These are phyloP conservation scores for Semicossyphus pulcher DNA, from an alignment of 2,113 vertebrate species.

Conservation along the genomic window DNA sequence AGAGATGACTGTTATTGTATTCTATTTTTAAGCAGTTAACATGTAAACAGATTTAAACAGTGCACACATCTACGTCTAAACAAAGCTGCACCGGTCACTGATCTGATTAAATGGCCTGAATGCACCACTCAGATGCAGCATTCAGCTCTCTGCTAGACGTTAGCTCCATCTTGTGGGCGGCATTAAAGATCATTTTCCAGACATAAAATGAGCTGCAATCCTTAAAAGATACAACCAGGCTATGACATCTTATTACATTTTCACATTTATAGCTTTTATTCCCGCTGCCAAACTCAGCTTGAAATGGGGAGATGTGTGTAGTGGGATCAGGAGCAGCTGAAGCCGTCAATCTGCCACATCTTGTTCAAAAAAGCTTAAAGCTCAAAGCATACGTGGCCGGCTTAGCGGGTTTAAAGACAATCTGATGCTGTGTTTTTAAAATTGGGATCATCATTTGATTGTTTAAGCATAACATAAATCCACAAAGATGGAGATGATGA, in stretches of 20 bases:
- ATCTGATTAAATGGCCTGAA: slow-evolving; percentile 37
- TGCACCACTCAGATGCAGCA: slow-evolving; percentile 10
- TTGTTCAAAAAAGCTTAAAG: background rate
- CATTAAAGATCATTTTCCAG: background rate
- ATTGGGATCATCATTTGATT: slow-evolving; percentile 2
- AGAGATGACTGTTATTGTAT: background rate
- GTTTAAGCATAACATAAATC: slow-evolving; percentile 2
- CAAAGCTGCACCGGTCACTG: slow-evolving; percentile 24
- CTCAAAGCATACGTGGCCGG: slow-evolving; percentile 12
- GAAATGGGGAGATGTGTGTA: background rate
- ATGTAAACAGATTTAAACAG: slow-evolving; percentile 10
- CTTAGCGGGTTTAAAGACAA: slow-evolving; percentile 2
- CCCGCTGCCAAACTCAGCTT: background rate
- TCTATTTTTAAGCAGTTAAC: background rate
- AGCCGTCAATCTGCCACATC: slow-evolving; percentile 1
- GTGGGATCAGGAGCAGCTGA: background rate
- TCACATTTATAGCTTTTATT: slow-evolving; percentile 6
- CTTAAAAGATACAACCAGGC: background rate
- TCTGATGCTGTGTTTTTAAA: slow-evolving; percentile 1
- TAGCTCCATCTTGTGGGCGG: slow-evolving; percentile 76
- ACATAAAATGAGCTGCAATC: background rate
- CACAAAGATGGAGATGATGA: background rate
- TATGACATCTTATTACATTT: background rate
- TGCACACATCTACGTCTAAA: background rate
- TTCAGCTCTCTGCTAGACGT: slow-evolving; percentile 26